Percentiles rank a stretch among this genome's conserved stretches.
These are phyloP conservation scores for Dicyrtomina minuta DNA, from an alignment of 2,888 invertebrate species.

Conservation along the genomic window DNA sequence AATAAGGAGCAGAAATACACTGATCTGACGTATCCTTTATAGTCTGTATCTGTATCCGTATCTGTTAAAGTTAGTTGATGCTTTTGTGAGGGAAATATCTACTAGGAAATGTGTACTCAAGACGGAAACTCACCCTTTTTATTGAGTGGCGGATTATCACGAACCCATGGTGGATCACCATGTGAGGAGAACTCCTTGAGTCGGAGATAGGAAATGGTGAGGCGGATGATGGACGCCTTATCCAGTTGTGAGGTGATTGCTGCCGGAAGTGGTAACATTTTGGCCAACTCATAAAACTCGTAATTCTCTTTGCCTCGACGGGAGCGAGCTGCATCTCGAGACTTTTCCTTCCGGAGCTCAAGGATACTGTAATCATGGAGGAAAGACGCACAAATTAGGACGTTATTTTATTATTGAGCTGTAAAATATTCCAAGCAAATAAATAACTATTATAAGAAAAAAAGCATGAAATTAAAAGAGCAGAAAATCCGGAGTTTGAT, in stretches of 20 bases:
- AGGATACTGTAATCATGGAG: constrained; percentile 89
- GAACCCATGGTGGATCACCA: constrained; percentile 94
- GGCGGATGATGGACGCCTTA: constrained; percentile 93
- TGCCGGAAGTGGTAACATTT: constrained; percentile 86
- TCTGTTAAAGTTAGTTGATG: no score
- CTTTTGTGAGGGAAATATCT: no score
- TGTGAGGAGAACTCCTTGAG: constrained; percentile 91
- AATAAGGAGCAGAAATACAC: no score
- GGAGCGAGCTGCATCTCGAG: constrained; percentile 86
- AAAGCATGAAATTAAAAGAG: no score
- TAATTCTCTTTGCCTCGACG: constrained; percentile 92
- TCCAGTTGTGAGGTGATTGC: constrained; percentile 92
- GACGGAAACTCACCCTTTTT: constrained; percentile 50
- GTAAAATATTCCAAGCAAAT: no score
- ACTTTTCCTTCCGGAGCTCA: constrained; percentile 90
- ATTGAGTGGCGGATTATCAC: constrained; percentile 60
- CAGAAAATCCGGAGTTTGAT: no score
- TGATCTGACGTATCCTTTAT: no score
- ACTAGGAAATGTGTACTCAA: no score
- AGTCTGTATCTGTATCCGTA: no score
- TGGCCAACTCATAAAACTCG: constrained; percentile 94
- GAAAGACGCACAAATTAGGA: no score
- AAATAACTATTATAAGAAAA: no score
- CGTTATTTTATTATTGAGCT: no score
- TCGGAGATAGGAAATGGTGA: constrained; percentile 94